Conservation (phyloP, 2,113 vertebrate species). For the Saiga tatarica region DNA sequence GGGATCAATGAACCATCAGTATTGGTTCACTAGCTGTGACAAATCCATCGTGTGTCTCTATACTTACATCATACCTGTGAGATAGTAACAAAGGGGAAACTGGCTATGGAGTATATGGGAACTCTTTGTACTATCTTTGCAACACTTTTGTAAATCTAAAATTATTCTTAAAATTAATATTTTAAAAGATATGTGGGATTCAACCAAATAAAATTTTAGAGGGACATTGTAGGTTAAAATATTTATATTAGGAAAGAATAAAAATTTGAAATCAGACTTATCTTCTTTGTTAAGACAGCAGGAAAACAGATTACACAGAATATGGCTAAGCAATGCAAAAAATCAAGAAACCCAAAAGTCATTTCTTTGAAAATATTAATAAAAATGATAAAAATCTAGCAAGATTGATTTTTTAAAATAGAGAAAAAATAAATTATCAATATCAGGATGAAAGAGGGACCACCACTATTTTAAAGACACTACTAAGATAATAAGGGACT, state of each 20-base stretch:
- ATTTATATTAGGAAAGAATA: background rate
- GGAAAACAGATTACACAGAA: background rate
- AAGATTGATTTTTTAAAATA: background rate
- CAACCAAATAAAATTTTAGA: background rate
- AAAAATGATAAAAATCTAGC: background rate
- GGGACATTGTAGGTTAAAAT: background rate
- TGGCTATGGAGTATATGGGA: accelerated
- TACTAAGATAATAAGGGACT: slow-evolving; percentile 14
- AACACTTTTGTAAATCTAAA: background rate
- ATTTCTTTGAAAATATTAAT: background rate
- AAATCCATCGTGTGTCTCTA: background rate
- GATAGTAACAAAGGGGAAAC: background rate
- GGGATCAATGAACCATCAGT: background rate
- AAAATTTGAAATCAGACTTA: background rate
- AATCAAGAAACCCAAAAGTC: background rate
- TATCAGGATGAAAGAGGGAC: background rate
- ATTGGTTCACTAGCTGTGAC: background rate
- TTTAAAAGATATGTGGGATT: background rate
- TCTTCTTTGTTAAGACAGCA: background rate
- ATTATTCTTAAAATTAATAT: background rate
- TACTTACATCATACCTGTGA: too few species aligned
- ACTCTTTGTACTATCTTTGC: background rate
- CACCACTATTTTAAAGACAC: background rate
- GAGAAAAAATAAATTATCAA: background rate
- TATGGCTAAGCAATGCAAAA: background rate